These are phyloP conservation scores for Nilaparvata lugens DNA, from an alignment of 1,140 invertebrate species.

Conservation along the genomic window DNA sequence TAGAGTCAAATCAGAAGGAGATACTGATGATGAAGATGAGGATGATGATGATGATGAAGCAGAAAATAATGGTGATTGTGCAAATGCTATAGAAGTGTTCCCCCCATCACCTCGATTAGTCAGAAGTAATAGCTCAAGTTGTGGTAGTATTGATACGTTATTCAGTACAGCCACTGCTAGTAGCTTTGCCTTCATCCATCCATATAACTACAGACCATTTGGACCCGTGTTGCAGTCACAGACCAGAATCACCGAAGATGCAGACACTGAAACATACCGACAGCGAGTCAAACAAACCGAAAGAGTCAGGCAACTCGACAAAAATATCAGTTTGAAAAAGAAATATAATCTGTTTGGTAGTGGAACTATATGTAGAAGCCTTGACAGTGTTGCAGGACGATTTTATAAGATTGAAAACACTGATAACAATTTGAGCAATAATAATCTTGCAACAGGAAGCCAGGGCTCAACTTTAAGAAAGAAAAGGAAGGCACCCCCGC, in stretches of 20 bases:
- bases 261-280: conserved; percentile 48
- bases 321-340: conserved; percentile 46
- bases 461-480: conserved; percentile 25
- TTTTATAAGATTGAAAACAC: background rate
- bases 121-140: conserved; percentile 34
- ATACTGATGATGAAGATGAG: conserved; percentile 17
- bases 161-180: conserved; percentile 58
- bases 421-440: conserved; percentile 19
- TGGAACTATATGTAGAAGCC: conserved; percentile 29
- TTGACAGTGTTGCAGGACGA: conserved; percentile 16
- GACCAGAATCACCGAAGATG: conserved; percentile 37
- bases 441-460: conserved; percentile 12
- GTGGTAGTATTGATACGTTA: conserved; percentile 45
- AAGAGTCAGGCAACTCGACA: conserved; percentile 41
- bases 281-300: conserved; percentile 49
- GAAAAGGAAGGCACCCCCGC: conserved; percentile 32
- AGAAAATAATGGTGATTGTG: background rate
- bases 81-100: too few relatives aligned
- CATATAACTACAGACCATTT: conserved; percentile 39
- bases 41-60: conserved; percentile 17
- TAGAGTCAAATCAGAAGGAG: conserved; percentile 26
- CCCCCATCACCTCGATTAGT: conserved; percentile 18
- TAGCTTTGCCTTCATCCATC: conserved; percentile 58
- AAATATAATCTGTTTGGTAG: conserved; percentile 51
- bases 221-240: conserved; percentile 31